Base-by-base conservation (phyloP, 2,113 vertebrate genomes). In the Speoplatyrhinus poulsoni region DNA sequence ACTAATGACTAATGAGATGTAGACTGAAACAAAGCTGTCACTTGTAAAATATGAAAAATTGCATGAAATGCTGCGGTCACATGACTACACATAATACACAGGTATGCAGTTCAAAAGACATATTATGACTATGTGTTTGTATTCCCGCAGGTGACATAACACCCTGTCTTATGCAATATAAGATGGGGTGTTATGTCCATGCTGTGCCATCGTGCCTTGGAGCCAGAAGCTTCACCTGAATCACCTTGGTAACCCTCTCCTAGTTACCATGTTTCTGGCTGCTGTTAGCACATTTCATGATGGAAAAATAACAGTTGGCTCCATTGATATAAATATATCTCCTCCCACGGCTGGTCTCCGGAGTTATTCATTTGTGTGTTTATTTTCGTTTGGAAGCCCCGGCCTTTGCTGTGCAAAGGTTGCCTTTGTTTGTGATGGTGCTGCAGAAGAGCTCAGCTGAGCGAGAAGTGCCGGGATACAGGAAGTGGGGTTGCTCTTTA, bases 401-500 rank as follows among this genome's bases (percentile, higher is more conserved):
- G 56, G 76, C 86, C 80, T 85, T 85, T 46, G 82, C 85, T 81
- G 87, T 89, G 89, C 86, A 90, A 91, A 90, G 87, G 91, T 88
- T 90, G 84, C 82, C 88, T 89, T 91, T 92, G 91, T 92, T 92
- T 90, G 87, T 79, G 83, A 83, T 82, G 80, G 83, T 81, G 78
- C 88, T 88, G 86, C 86, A 87, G 88, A 91, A 89, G 88, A 88
- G 91, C 88, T 92, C 87, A 89, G 86, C 85, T 86, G 85, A 92
- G 89, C 90, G 90, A 92, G 90, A 91, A 92, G 89, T 92, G 88
- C 82, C 83, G 89, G 80, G 88, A 87, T 87, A 85, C 85, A 88
- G 92, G 92, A 94, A 91, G 92, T 89, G 81, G 90, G 88, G 88
- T 87, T 94, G 92, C 91, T 94, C 95, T 89, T 81, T 94, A 93